A percentile compares a stretch with the other conserved stretches of the same genome.
Conservation (phyloP, 2,113 vertebrate species). For the human (Homo sapiens) region GRCh38 chr7:28386501-28387000, state of each 20-base stretch:
- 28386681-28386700: neutral
- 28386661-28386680: neutral
- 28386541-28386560: slow-evolving; percentile 20
- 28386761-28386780: neutral
- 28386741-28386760: neutral
- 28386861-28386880: no score
- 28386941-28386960: no score
- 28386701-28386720: neutral
- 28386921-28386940: no score
- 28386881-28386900: no score
- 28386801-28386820: slow-evolving; percentile 29
- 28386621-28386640: neutral
- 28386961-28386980: no score
- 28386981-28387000: no score
- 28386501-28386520: neutral
- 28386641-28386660: neutral
- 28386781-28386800: neutral
- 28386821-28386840: neutral
- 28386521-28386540: neutral
- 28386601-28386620: neutral
- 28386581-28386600: neutral
- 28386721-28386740: slow-evolving; percentile 41
- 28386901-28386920: no score
- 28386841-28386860: no score
- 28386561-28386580: neutral